Base-by-base conservation (phyloP, 2,113 vertebrate species). In the Rhabdomys dilectus region DNA sequence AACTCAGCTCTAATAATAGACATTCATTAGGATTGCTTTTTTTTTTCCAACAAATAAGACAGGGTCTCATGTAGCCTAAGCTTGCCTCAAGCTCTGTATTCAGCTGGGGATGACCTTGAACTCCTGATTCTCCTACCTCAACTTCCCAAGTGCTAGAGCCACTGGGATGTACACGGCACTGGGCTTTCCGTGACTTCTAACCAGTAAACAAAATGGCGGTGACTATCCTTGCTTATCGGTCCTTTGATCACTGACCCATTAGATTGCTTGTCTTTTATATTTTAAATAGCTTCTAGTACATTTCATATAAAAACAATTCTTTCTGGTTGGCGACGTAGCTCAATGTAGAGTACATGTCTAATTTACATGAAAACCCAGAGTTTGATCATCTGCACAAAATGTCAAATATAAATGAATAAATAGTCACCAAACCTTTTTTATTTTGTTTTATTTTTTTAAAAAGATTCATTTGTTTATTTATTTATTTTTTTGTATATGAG, bases 251-350 rank as follows among this genome's bases (percentile, higher is more conserved):
- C 77, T 80, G 86, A 42, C 11, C 68, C 64, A 39, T 19, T 80
- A 31, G 62, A 5, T 22, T 48, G 6, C 17, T 70, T 75, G 80
- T 13, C 24, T 68, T 81, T 31, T 13, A 62, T 31, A 73, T 73
- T 94, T 42, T 85, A 56, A 76, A 77, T 78, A 92, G n/a, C 75
- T 85, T 96, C 22, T 31, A 91, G n/a, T 64, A 36, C 29, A 76
- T 87, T 96, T 94, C 53, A 64, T 96, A 87, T 84, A 72, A 92
- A 92, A 92, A 64, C 7, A 68, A 97, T 45, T 76, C 77, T 77
- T 89, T 94, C 48, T 91, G 19, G 22, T 17, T 92, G 31, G n/a
- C 76, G 31, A 36, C 36, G 31, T 16, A 34, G 64, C 31, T 68
- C 66, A 68, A 26, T 51, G 85, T 51, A 88, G 31, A 88, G 21